These are phyloP conservation scores for Alligator mississippiensis DNA, from an alignment of 2,113 vertebrate genomes.

Conservation along the genomic window DNA sequence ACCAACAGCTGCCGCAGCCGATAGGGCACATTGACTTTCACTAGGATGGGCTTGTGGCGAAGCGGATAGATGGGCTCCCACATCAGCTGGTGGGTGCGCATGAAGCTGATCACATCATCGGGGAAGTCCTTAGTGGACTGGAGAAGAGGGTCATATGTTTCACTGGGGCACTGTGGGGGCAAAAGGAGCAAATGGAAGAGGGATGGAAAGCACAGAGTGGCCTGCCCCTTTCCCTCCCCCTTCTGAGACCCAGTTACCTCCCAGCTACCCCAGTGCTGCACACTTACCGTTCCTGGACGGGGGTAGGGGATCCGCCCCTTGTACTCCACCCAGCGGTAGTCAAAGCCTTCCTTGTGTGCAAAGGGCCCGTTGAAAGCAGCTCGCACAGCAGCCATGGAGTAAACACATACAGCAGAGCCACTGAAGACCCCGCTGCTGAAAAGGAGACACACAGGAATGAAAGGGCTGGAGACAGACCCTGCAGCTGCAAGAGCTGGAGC, in stretches of 20 bases:
- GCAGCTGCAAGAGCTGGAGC: background rate
- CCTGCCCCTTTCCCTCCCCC: rapidly evolving
- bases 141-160: conserved; percentile 85
- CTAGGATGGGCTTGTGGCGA: conserved; percentile 78
- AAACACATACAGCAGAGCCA: conserved; percentile 85
- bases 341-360: conserved; percentile 85
- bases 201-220: rapidly evolving
- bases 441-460: background rate
- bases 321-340: conserved; percentile 88
- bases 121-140: conserved; percentile 88
- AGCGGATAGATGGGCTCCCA: conserved; percentile 86
- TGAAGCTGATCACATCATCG: conserved; percentile 88
- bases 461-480: background rate
- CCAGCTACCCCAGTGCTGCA: background rate
- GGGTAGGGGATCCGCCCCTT: conserved; percentile 87
- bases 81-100: conserved; percentile 89
- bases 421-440: conserved; percentile 80
- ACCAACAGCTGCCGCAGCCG: conserved; percentile 82
- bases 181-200: background rate
- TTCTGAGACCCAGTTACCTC: no score
- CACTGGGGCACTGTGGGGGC: conserved; percentile 85
- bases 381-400: conserved; percentile 84
- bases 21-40: conserved; percentile 74
- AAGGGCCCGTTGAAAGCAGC: conserved; percentile 88
- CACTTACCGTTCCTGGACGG: conserved; percentile 85